Base-by-base conservation (phyloP, 1,140 invertebrate genomes). In the Aphidius gifuensis region DNA sequence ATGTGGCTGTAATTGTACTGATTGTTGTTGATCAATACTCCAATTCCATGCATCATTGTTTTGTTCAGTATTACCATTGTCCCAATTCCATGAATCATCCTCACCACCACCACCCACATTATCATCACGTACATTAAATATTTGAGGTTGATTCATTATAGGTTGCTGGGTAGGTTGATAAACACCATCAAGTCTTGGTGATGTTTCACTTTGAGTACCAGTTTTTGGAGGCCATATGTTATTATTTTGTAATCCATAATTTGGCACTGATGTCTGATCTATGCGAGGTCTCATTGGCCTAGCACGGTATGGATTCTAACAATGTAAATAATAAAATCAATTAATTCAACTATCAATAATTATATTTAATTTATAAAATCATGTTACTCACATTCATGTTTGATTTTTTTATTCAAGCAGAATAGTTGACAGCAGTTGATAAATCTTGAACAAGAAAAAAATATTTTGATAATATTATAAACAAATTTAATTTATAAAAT, bases 41-140 rank as follows among this genome's bases (percentile, higher is more conserved):
- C 78, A 81, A 53, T 81, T 74, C 77, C 79, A 81, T 2, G 76
- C 74, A 65, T 81, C 76, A 60, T 79, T 80, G 6, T 71, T 74
- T 66, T 76, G 76, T 47, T 75, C 75, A 9, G 58, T 42, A 44
- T 70, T 66, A 23, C 75, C 75, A 9, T 69, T 64, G 6, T 71
- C 70, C 76, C 74, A 76, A 11, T 76, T 71, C 78, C 79, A 79
- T 4, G 77, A 54, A 66, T 80, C 75, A 6, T 65, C 23, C 23
- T 32, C 16, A 16, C 16, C 16, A 16, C 16, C 23, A 32, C 2
- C 23, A 32, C 4, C 4, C 4, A 32, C 23, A 32, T 1, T 32
- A 32, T 32, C 23, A 32, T 32, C 69, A 2, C 56, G 1, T 38
- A 72, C 23, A 32, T 32, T 69, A 2, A 58, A 2, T 38, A 72